Evolutionary conservation across 1,140 invertebrate species (phyloP).

Genomic region (Lutraria rhynchaena): DNA sequence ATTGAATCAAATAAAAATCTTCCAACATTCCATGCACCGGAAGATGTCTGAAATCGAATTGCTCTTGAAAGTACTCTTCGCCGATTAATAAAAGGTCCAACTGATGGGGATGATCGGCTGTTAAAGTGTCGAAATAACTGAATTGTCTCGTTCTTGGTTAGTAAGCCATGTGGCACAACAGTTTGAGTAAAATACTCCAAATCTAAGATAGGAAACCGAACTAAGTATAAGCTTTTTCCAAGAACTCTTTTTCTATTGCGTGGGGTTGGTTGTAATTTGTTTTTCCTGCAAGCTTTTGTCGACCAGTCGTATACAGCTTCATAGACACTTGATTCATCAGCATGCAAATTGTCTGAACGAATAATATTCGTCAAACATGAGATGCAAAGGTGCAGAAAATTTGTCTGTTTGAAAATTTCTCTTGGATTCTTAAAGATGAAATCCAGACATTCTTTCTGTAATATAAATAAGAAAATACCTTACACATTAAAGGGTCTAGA

Average conservation of each 20-base stretch:
- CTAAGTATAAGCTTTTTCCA: slow-evolving; percentile 25
- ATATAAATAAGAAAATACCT: neutral
- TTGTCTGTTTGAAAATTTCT: slow-evolving; percentile 13
- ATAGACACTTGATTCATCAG: slow-evolving; percentile 41
- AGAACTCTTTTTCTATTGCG: slow-evolving; percentile 34
- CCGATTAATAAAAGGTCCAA: slow-evolving; percentile 26
- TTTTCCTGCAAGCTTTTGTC: slow-evolving; percentile 21
- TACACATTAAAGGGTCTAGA: neutral
- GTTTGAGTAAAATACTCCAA: slow-evolving; percentile 32
- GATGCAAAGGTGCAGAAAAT: slow-evolving; percentile 1
- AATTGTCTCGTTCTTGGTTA: slow-evolving; percentile 27
- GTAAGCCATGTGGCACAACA: slow-evolving; percentile 1
- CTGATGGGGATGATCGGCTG: slow-evolving; percentile 28
- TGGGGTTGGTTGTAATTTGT: slow-evolving; percentile 19
- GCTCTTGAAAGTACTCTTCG: slow-evolving; percentile 32
- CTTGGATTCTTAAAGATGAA: slow-evolving; percentile 37
- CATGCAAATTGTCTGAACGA: slow-evolving; percentile 23
- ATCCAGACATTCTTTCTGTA: slow-evolving; percentile 30
- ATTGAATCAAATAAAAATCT: slow-evolving; percentile 34
- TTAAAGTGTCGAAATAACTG: slow-evolving; percentile 27
- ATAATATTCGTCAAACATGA: slow-evolving; percentile 25
- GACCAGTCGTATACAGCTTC: slow-evolving; percentile 44
- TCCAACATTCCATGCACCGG: slow-evolving; percentile 50
- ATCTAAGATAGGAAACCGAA: slow-evolving; percentile 44
- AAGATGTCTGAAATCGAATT: slow-evolving; percentile 25